Percentiles rank a stretch among this genome's conserved stretches.
Conservation (phyloP, 2,797 vertebrate genomes). For the Cichlasoma orientale region DNA sequence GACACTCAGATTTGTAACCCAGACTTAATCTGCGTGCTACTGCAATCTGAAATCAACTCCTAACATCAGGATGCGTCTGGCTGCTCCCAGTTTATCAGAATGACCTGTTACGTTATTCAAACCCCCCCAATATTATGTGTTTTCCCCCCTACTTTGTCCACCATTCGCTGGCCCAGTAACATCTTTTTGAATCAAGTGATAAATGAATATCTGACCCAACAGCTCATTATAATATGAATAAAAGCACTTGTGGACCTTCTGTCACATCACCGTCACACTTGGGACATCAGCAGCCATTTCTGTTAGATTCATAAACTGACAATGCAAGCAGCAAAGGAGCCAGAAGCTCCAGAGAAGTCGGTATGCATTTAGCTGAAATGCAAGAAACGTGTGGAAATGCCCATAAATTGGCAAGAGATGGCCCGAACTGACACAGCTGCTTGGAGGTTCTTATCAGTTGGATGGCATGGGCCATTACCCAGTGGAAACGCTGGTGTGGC, state of each 20-base stretch:
- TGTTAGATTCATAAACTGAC: neutral
- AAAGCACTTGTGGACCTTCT: neutral
- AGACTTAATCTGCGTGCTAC: neutral
- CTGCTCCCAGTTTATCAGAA: neutral
- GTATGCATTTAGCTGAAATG: conserved; percentile 26
- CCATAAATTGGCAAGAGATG: neutral
- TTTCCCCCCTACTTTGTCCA: neutral
- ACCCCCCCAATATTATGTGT: too few species aligned
- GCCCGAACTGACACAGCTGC: neutral
- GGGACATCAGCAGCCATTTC: neutral
- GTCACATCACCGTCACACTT: neutral
- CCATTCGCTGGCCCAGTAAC: neutral
- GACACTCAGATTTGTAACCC: neutral
- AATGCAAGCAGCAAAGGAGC: conserved; percentile 24
- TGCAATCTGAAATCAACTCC: neutral
- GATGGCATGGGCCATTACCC: neutral
- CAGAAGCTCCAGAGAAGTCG: neutral
- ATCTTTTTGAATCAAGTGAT: too few species aligned
- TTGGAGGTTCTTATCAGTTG: neutral
- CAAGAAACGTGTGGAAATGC: neutral
- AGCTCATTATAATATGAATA: neutral
- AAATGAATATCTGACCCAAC: too few species aligned
- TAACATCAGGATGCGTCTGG: too few species aligned
- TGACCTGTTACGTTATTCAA: too few species aligned
- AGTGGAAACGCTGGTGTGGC: neutral